Conservation (phyloP, 1,140 invertebrate species). For the Anadara kagoshimensis region DNA sequence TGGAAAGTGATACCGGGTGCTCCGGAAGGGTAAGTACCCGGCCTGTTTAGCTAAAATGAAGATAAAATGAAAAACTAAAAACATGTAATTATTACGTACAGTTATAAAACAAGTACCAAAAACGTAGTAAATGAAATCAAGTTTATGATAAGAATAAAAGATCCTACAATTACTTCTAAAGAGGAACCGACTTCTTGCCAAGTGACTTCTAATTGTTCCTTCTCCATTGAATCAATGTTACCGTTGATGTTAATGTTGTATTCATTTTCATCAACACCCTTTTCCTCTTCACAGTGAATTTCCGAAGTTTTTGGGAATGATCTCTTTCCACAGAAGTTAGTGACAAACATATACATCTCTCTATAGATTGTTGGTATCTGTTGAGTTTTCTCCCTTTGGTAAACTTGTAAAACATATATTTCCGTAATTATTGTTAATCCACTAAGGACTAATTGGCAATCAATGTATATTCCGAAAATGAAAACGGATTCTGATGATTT, state of each 20-base stretch:
- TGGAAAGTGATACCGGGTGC: too few species aligned
- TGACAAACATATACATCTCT: not conserved
- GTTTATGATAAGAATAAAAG: not conserved
- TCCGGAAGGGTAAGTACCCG: too few species aligned
- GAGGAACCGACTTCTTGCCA: not conserved
- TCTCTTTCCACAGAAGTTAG: not conserved
- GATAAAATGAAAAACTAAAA: too few species aligned
- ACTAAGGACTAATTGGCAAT: constrained; percentile 28
- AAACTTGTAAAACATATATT: constrained; percentile 10
- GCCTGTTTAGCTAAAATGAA: too few species aligned
- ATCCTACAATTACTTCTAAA: not conserved
- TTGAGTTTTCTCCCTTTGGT: not conserved
- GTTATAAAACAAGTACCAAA: too few species aligned
- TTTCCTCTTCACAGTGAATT: not conserved
- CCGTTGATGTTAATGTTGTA: not conserved
- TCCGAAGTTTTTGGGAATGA: not conserved
- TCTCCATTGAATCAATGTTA: not conserved
- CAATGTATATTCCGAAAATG: constrained; percentile 34
- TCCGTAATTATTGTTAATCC: constrained; percentile 29
- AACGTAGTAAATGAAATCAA: not conserved
- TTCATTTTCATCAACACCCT: not conserved
- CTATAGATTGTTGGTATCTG: not conserved
- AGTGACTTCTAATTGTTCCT: not conserved
- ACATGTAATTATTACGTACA: too few species aligned
- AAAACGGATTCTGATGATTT: constrained; percentile 29